Percentiles rank a stretch among this genome's conserved stretches.
Conservation (phyloP, 2,888 invertebrate species). For the Metopia argyrocephala region DNA sequence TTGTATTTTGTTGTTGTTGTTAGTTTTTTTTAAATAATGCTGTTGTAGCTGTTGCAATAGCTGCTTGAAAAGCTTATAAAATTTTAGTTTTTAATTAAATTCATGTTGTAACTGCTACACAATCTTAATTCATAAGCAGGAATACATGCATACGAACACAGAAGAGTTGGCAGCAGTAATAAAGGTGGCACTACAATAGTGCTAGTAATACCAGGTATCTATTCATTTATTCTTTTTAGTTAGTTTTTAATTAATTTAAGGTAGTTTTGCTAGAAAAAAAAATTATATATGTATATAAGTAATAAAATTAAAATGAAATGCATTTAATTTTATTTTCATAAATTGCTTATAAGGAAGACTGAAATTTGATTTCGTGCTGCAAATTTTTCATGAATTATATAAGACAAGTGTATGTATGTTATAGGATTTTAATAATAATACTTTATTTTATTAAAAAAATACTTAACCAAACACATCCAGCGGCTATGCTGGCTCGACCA, state of each 20-base stretch:
- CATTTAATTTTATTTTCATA: slow-evolving; percentile 48
- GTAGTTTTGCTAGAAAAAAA: slow-evolving; percentile 33
- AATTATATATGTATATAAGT: neutral
- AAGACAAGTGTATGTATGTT: no score
- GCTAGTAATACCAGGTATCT: neutral
- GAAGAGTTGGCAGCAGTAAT: no score
- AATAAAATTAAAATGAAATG: slow-evolving; percentile 5
- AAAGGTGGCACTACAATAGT: neutral
- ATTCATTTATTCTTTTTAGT: neutral
- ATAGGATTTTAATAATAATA: no score
- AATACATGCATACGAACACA: neutral
- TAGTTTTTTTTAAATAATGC: slow-evolving; percentile 15
- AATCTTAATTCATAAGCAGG: slow-evolving; percentile 53
- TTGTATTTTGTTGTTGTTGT: slow-evolving; percentile 12
- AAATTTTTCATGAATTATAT: slow-evolving; percentile 11
- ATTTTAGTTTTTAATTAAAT: slow-evolving; percentile 64
- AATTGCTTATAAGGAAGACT: slow-evolving; percentile 52
- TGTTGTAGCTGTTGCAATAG: slow-evolving; percentile 9
- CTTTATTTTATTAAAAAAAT: no score
- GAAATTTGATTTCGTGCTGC: slow-evolving; percentile 37
- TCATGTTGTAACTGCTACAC: slow-evolving; percentile 51
- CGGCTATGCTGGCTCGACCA: no score
- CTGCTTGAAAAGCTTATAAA: slow-evolving; percentile 60
- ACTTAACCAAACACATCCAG: no score
- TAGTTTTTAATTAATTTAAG: slow-evolving; percentile 49